Evolutionary conservation across 2,797 vertebrate genomes (phyloP).

Genomic region (Cercopithecus mitis): DNA sequence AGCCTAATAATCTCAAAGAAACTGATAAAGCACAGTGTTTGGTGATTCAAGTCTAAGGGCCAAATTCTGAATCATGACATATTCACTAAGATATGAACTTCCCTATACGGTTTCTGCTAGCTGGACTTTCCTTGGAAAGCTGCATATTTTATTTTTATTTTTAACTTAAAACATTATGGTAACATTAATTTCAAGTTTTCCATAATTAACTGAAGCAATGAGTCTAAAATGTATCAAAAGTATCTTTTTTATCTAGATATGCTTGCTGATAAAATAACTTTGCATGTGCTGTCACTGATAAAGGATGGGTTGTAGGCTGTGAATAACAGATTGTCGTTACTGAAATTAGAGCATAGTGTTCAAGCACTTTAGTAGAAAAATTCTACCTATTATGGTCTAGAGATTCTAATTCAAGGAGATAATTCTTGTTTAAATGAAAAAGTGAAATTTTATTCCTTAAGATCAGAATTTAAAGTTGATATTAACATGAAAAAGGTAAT

Average conservation of each 20-base stretch:
- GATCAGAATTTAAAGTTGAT: background rate
- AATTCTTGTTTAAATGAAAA: constrained; percentile 43
- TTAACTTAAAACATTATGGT: background rate
- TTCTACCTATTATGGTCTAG: background rate
- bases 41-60: background rate
- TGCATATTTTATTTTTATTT: background rate
- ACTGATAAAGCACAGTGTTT: background rate
- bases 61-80: background rate
- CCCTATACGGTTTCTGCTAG: background rate
- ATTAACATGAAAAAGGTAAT: background rate
- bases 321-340: background rate
- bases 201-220: background rate
- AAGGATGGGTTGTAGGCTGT: background rate
- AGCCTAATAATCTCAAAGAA: background rate
- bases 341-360: background rate
- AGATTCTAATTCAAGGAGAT: background rate
- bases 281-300: background rate
- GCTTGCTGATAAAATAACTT: constrained; percentile 20
- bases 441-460: background rate
- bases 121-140: background rate
- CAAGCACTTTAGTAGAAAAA: background rate
- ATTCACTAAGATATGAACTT: background rate
- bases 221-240: background rate
- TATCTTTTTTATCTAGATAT: background rate
- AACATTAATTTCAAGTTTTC: constrained; percentile 11